Base-by-base conservation (phyloP, 2,888 invertebrate species). In the Hirtodrosophila cameraria region DNA sequence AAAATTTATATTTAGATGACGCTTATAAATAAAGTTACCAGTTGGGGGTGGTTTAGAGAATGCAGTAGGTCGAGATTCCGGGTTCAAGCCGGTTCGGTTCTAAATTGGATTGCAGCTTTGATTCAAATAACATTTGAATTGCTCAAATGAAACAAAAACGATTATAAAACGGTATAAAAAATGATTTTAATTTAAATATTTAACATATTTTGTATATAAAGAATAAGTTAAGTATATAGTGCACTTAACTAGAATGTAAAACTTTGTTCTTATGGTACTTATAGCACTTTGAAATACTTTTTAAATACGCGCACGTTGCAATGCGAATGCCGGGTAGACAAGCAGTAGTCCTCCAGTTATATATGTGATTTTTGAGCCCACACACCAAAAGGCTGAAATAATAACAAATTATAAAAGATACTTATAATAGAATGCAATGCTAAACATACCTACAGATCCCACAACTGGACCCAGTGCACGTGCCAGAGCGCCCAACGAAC, bases 401-500 rank as follows among this genome's bases (percentile, higher is more conserved):
- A 63, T 9, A 64, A 61, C 0, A 70, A 60, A 50, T 30, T 54
- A n/a, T 5, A 7, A 28, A 23, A 20, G 15, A 11, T 9, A 45
- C 2, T 8, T 3, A 1, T 8, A n/a, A 6, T 4, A 23, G 2
- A 46, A 33, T 4, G 1, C 9, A n/a, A 45, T 15, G 46, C 9
- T 9, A 13, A 7, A 62, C 62, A 90, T 91, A 97, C 97, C 93
- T 73, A 96, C 92, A 48, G 97, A 96, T 16, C 97, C 96, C 9
- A 97, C 90, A 49, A 98, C 92, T 0, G 99, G 99, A 2, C 99
- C 99, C 25, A 97, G 90, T 15, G 98, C 97, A 74, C 99, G 92
- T 0, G 99, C 98, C 35, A 99, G 92, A 1, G 99, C 97, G 11
- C 99, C 99, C 28, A 99, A 92, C 1, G 99, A 98, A 61, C 99